phyloP scores from a whole-genome alignment of 2,888 invertebrate species.

The Chrysomela aeneicollis region DNA sequence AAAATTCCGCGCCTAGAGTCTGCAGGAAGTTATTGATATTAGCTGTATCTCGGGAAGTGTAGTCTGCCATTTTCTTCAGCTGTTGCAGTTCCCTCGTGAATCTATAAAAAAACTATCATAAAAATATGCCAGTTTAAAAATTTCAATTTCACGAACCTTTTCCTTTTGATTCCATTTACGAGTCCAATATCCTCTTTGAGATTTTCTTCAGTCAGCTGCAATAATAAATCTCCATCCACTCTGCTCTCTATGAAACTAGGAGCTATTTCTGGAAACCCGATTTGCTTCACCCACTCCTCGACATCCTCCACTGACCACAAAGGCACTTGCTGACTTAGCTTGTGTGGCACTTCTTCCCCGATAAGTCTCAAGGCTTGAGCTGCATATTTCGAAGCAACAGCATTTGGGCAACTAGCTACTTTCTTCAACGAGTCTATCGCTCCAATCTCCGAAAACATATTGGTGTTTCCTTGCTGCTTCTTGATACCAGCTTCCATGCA shows the following conservation, averaged over 20 bases:
- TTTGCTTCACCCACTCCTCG: conserved; percentile 97
- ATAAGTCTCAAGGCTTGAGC: conserved; percentile 90
- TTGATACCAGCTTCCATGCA: conserved; percentile 99
- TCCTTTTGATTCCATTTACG: conserved; percentile 90
- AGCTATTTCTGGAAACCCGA: conserved; percentile 88
- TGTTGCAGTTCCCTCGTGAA: conserved; percentile 93
- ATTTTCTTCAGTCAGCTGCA: conserved; percentile 92
- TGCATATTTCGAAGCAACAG: conserved; percentile 96
- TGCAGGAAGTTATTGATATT: conserved; percentile 87
- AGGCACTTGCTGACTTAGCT: conserved; percentile 96
- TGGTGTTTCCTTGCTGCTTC: conserved; percentile 89
- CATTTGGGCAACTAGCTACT: conserved; percentile 97
- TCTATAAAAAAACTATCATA: conserved; percentile 60
- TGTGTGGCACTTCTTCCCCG: conserved; percentile 97
- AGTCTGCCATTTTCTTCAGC: conserved; percentile 95
- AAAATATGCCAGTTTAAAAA: background rate
- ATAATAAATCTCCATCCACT: conserved; percentile 95
- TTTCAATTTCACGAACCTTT: conserved; percentile 67
- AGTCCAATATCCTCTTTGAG: conserved; percentile 92
- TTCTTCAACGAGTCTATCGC: conserved; percentile 95
- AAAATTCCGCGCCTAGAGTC: conserved; percentile 86
- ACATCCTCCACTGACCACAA: conserved; percentile 98
- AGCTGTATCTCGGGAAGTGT: conserved; percentile 92
- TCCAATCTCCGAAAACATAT: conserved; percentile 92
- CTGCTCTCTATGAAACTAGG: conserved; percentile 87